Evolutionary conservation across 2,888 invertebrate genomes (phyloP).

Genomic region (Trichogramma dendrolimi): DNA sequence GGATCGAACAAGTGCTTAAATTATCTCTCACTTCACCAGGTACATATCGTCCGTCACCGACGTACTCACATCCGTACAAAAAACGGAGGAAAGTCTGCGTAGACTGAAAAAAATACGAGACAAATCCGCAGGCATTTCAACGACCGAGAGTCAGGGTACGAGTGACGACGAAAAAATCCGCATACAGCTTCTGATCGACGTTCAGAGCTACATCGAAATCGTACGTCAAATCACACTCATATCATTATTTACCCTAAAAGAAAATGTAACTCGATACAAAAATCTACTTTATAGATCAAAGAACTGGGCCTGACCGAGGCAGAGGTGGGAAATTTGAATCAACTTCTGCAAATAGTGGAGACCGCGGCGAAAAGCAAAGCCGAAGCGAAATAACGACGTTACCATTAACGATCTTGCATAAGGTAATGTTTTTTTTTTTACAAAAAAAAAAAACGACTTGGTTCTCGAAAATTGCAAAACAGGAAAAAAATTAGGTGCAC

Average conservation of each 20-base stretch:
- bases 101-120: conserved; percentile 84
- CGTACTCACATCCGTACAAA: conserved; percentile 87
- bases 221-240: conserved; percentile 42
- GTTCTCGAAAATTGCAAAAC: too few relatives aligned
- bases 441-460: too few relatives aligned
- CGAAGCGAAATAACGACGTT: conserved; percentile 26
- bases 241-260: neutral
- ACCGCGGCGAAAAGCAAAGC: conserved; percentile 55
- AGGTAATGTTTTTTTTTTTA: too few relatives aligned
- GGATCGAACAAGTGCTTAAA: conserved; percentile 11
- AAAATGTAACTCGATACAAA: neutral
- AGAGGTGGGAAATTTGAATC: conserved; percentile 59
- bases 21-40: conserved; percentile 39
- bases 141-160: conserved; percentile 58
- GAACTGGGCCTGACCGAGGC: conserved; percentile 57
- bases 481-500: too few relatives aligned
- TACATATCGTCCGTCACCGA: conserved; percentile 76
- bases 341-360: conserved; percentile 62
- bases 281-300: conserved; percentile 51
- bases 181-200: conserved; percentile 82
- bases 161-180: conserved; percentile 94
- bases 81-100: conserved; percentile 90
- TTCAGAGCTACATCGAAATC: conserved; percentile 67
- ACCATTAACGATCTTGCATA: too few relatives aligned
- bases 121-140: conserved; percentile 51